phyloP scores from a whole-genome alignment of 2,888 invertebrate genomes.

The Amaurobius ferox region DNA sequence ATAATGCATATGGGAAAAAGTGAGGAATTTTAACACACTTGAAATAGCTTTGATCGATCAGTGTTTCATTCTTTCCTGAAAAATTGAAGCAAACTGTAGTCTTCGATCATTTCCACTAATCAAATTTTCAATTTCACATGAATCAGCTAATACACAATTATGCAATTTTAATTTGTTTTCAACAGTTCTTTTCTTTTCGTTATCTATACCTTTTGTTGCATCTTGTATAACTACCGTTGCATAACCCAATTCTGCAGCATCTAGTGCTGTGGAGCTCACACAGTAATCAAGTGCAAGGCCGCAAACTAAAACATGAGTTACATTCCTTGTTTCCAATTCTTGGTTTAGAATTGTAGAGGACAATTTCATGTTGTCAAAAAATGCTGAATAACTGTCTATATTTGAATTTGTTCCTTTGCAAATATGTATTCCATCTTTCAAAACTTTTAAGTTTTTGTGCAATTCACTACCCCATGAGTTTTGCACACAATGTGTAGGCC shows the following conservation, averaged over 20 bases:
- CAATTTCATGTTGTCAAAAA: slow-evolving; percentile 96
- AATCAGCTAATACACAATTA: slow-evolving; percentile 20
- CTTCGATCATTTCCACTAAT: slow-evolving; percentile 30
- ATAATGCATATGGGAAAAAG: no score
- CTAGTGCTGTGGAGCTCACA: slow-evolving; percentile 80
- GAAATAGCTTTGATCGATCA: no score
- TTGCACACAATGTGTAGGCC: slow-evolving; percentile 97
- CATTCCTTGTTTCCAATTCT: slow-evolving; percentile 86
- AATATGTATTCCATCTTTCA: slow-evolving; percentile 84
- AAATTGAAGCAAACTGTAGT: slow-evolving; percentile 35
- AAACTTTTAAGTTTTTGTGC: slow-evolving; percentile 90
- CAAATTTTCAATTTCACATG: slow-evolving; percentile 24
- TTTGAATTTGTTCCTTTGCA: slow-evolving; percentile 95
- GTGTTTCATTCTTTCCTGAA: no score
- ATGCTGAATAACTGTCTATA: slow-evolving; percentile 97
- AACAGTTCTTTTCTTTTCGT: slow-evolving; percentile 86
- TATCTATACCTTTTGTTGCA: slow-evolving; percentile 91
- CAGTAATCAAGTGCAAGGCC: slow-evolving; percentile 97
- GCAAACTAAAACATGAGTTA: slow-evolving; percentile 95
- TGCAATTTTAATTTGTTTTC: slow-evolving; percentile 14
- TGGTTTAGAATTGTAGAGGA: slow-evolving; percentile 89
- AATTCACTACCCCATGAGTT: slow-evolving; percentile 96
- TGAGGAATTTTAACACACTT: no score
- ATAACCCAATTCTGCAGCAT: slow-evolving; percentile 87
- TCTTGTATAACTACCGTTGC: slow-evolving; percentile 92